Base-by-base conservation (phyloP, 2,888 invertebrate species). In the Cremastobaeus sp. region DNA sequence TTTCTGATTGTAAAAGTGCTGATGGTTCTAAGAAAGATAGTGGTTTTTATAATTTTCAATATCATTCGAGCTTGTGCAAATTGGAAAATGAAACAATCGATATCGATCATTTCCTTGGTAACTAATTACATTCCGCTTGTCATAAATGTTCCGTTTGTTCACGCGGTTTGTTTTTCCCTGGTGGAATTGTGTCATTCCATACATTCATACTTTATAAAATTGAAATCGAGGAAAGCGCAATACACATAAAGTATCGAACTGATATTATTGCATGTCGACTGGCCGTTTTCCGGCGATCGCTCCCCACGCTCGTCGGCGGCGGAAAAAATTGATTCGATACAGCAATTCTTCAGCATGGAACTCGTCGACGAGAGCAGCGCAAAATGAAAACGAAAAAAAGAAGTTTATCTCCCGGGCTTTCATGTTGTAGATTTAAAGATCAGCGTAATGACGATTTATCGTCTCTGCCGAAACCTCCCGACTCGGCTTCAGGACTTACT, bases 361-460 rank as follows among this genome's bases (percentile, higher is more conserved):
- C 34, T 48, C 32, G 48, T 32, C 18, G 15, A 6, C n/a, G 17
- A 32, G 18, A 32, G 15, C 14, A 18, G 12, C 12, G 18, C n/a
- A n/a, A 35, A 50, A 35, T 50, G 34, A 50, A 50, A 50, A 35
- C 20, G 21, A 14, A 50, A 8, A 21, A 50, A 50, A 4, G 21
- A 50, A 50, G 18, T 20, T 20, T 9, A 35, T 50, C 21, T 35
- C 50, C 14, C 6, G 3, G 11, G 9, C 17, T 11, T 12, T 2
- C 20, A 28, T 39, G 5, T 17, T 28, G 3, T 12, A 28, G 18
- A 54, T 34, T 39, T 39, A 6, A 54, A 30, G 39, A 54, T 28
- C 37, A 37, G 14, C 9, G 28, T 41, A 41, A 54, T 30, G 8
- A 39, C 32, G 12, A 55, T 55, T 55, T 55, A 55, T 34, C 34